Percentiles rank a stretch among this genome's conserved stretches.
Conservation (phyloP, 2,113 vertebrate species). For the Oncorhynchus nerka region DNA sequence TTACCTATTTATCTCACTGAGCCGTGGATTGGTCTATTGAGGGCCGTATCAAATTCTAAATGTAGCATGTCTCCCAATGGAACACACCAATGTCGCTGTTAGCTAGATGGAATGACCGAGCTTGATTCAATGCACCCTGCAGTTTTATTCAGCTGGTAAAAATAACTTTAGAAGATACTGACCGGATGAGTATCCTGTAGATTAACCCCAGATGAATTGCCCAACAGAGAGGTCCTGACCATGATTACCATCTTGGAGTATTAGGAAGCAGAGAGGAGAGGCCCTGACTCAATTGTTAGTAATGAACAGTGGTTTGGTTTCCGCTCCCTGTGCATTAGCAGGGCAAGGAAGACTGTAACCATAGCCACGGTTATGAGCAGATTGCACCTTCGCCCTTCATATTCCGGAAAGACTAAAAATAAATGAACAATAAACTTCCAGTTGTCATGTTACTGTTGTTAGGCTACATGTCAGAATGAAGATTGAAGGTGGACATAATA, state of each 20-base stretch:
- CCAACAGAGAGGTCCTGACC: conserved; percentile 1
- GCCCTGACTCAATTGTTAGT: conserved; percentile 13
- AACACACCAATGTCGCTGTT: not conserved
- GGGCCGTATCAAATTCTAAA: not conserved
- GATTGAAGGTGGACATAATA: not conserved
- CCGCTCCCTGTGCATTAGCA: conserved; percentile 16
- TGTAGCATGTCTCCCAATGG: not conserved
- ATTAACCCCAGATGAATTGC: conserved; percentile 6
- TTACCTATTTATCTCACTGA: not conserved
- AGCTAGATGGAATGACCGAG: not conserved
- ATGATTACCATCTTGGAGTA: conserved; percentile 20
- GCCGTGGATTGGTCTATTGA: not conserved
- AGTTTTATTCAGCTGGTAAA: not conserved
- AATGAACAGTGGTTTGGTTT: conserved; percentile 17
- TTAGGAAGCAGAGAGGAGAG: conserved; percentile 7
- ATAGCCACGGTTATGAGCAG: not conserved
- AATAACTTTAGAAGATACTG: not conserved
- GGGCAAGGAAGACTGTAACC: not conserved
- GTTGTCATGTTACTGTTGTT: not conserved
- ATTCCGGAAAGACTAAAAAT: not conserved
- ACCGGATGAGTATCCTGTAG: not conserved
- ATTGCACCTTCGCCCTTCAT: not conserved
- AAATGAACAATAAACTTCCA: not conserved
- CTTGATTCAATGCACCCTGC: not conserved
- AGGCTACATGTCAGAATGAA: not conserved